A percentile compares a stretch with the other conserved stretches of the same genome.
These are phyloP conservation scores for Clostera curtula DNA, from an alignment of 2,888 invertebrate genomes.

Conservation along the genomic window DNA sequence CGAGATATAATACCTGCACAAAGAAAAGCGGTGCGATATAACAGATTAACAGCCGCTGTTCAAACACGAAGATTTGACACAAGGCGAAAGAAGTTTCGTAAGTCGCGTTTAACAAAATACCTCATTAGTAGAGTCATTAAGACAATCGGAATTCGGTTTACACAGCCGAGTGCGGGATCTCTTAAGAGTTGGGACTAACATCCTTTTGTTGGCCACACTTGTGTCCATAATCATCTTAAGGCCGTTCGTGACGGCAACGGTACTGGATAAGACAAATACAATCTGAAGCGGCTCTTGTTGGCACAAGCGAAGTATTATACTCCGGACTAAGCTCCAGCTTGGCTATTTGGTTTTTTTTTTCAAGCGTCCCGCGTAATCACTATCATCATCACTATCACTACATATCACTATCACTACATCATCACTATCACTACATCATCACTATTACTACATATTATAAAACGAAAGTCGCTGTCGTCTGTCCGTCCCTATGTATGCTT, in stretches of 20 bases:
- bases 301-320: no score
- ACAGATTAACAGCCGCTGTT: slow-evolving; percentile 9
- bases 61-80: slow-evolving; percentile 20
- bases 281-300: no score
- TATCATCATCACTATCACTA: no score
- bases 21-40: slow-evolving; percentile 4
- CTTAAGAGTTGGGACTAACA: slow-evolving; percentile 46
- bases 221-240: slow-evolving; percentile 42
- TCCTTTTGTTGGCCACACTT: slow-evolving; percentile 53
- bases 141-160: slow-evolving; percentile 53
- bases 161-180: slow-evolving; percentile 39
- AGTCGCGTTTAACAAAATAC: slow-evolving; percentile 33
- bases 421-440: no score
- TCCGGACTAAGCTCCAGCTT: no score
- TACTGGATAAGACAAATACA: slow-evolving; percentile 6
- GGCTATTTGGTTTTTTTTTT: no score
- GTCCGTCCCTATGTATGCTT: no score
- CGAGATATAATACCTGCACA: no score
- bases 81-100: slow-evolving; percentile 27
- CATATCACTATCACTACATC: no score
- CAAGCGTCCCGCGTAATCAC: no score
- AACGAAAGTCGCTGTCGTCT: no score
- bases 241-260: slow-evolving; percentile 21
- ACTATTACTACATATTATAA: no score
- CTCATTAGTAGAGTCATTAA: slow-evolving; percentile 51